Evolutionary conservation across 2,888 invertebrate genomes (phyloP), one percentile per base, ranked within the genome.

Genomic region (Coronaproctus castanopsis): DNA sequence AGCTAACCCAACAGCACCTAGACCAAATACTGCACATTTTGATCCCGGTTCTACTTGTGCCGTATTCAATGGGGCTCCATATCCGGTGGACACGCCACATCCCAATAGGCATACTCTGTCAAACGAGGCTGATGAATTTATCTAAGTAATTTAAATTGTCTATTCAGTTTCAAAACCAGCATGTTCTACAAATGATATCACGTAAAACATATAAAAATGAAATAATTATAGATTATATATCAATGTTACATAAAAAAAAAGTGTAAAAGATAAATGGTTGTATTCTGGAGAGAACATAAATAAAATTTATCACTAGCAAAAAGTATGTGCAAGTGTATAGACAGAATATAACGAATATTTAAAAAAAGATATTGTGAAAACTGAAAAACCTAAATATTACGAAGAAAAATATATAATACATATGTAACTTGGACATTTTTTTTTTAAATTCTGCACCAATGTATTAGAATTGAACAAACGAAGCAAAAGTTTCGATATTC

Each of bases 1-100:
- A 3, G 93, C 91, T 55, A 96, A 74, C 14, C 95, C 95, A 1
- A 96, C 92, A 61, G 91, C 90, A 20, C 95, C 95, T 8, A 95
- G 76, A 2, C 95, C 95, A 81, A 90, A 95, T 65, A 95, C 82
- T 1, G 90, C 95, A 70, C 91, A 91, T 59, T 79, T 85, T 57
- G 87, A 83, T 5, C 84, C 88, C 3, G 80, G 70, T 68, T 92
- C 93, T 0, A 98, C 92, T 72, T 88, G 85, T 18, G 92, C 91
- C 0, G 88, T 89, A 70, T 96, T 96, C 21, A 93, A 69, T 5
- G 86, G 93, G 21, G 95, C 95, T 48, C 95, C 95, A 71, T 91
- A 93, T 2, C 98, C 98, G 8, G 97, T 95, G 0, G 93, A 81
- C 21, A 96, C 82, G 51, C 95, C 95, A 71, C 95, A 96, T 2